Evolutionary conservation across 2,797 vertebrate species (phyloP), one percentile per base, ranked within the genome.

Genomic region (Spinus pinus): DNA sequence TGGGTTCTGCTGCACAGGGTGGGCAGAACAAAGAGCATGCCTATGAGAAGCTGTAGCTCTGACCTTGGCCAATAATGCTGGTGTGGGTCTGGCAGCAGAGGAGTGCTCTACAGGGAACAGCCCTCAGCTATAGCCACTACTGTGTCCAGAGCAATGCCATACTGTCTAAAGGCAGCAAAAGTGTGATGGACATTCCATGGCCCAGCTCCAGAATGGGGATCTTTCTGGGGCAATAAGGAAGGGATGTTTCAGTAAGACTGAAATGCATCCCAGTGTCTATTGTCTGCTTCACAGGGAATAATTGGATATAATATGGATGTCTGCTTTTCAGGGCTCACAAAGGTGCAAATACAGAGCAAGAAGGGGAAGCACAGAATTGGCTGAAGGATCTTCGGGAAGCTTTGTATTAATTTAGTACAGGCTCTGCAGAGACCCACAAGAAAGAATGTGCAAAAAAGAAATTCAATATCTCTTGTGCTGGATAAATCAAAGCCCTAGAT

Each of bases 51-150:
- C 22, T 83, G 60, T 25, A 30, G n/a, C 33, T 84, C 44, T 72
- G 42, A 57, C 17, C 30, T 78, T 37, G 46, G 20, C 31, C 60
- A 12, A 30, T 23, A 57, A 50, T 25, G 23, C 31, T 61, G n/a
- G 7, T 24, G 7, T 2, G 7, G 42, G 8, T 67, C 33, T 70
- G 66, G 35, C 37, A 62, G 33, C 31, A 60, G 41, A 3, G 75
- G 69, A 57, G 14, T 18, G 6, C 6, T 60, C 9, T 8, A 17
- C 20, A 80, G 17, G 7, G 18, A 77, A 10, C 10, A 62, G 30
- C 6, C 11, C 2, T 17, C 56, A 22, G 22, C 0, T 0, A 42
- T 1, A 70, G 3, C 19, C 33, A 49, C 62, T 88, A n/a, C 13
- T 4, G 0, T 41, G 35, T 24, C 11, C 46, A 33, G 33, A 56